A percentile compares a stretch with the other conserved stretches of the same genome.
phyloP scores from a whole-genome alignment of 1,140 invertebrate genomes.

The Zaprionus ornatus region DNA sequence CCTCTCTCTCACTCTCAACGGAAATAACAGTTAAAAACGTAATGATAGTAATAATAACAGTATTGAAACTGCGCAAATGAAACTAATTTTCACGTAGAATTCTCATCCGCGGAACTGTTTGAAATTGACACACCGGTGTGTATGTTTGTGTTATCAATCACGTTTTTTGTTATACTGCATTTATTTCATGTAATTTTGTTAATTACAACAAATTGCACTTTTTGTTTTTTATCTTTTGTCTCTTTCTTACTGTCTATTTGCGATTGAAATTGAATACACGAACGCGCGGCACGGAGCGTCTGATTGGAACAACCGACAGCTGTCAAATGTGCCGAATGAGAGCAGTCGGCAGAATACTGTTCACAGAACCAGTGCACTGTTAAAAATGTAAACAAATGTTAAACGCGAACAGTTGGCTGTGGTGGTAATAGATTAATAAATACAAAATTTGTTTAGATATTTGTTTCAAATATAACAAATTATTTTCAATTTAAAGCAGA shows the following conservation, averaged over 20 bases:
- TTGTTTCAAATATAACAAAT: no score
- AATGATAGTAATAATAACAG: not conserved
- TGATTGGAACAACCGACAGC: conserved; percentile 18
- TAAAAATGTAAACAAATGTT: conserved; percentile 43
- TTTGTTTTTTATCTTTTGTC: conserved; percentile 3
- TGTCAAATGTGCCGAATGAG: conserved; percentile 18
- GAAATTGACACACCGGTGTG: not conserved
- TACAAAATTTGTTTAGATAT: not conserved
- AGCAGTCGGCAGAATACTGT: not conserved
- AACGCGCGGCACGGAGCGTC: conserved; percentile 13
- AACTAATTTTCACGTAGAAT: conserved; percentile 1
- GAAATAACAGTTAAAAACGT: conserved; percentile 10
- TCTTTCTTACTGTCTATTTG: not conserved
- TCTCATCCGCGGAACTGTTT: not conserved
- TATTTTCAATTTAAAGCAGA: no score
- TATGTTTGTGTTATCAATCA: conserved; percentile 27
- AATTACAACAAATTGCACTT: conserved; percentile 39
- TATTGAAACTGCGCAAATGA: conserved; percentile 15
- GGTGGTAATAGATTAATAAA: not conserved
- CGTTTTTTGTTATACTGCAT: conserved; percentile 25
- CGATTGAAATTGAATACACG: conserved; percentile 39
- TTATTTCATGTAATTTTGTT: conserved; percentile 24
- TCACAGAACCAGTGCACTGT: conserved; percentile 23
- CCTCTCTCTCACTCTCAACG: conserved; percentile 28
- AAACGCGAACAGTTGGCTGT: not conserved